Conservation (phyloP, 2,888 invertebrate genomes). For the Zygothrica quintamaculata region DNA sequence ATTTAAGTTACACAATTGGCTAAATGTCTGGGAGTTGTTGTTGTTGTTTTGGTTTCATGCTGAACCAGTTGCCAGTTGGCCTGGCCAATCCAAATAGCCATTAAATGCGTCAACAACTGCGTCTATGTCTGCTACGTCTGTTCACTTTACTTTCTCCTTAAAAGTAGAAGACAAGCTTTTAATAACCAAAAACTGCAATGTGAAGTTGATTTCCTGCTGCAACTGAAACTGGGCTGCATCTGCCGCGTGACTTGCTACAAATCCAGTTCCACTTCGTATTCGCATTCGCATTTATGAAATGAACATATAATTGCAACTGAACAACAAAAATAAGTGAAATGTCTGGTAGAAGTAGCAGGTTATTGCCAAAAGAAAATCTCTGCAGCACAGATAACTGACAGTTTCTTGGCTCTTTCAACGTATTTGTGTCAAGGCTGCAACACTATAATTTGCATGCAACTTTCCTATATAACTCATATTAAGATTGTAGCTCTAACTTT, state of each 20-base stretch:
- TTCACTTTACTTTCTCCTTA: constrained; percentile 75
- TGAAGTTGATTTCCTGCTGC: constrained; percentile 71
- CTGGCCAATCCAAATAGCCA: constrained; percentile 27
- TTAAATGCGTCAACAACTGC: constrained; percentile 24
- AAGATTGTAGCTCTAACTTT: constrained; percentile 22
- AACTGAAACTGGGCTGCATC: constrained; percentile 58
- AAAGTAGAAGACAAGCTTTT: constrained; percentile 67
- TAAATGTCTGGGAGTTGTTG: constrained; percentile 39
- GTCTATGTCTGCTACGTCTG: constrained; percentile 31
- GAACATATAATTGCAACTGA: constrained; percentile 55
- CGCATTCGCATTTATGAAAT: no score
- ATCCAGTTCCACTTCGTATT: constrained; percentile 71
- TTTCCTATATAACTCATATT: constrained; percentile 33
- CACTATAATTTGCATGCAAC: constrained; percentile 56
- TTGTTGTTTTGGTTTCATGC: constrained; percentile 59
- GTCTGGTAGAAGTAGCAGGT: constrained; percentile 16
- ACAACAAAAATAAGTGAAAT: constrained; percentile 26
- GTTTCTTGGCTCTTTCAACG: constrained; percentile 2
- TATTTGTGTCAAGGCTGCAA: constrained; percentile 75
- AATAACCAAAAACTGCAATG: constrained; percentile 52
- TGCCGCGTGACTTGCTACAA: constrained; percentile 69
- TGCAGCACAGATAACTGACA: constrained; percentile 17
- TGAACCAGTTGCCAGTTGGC: constrained; percentile 61
- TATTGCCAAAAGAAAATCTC: constrained; percentile 19
- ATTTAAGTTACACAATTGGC: constrained; percentile 61